A percentile compares a stretch with the other conserved stretches of the same genome.
phyloP scores from a whole-genome alignment of 2,797 vertebrate species.

The Leptatherina wallacei region DNA sequence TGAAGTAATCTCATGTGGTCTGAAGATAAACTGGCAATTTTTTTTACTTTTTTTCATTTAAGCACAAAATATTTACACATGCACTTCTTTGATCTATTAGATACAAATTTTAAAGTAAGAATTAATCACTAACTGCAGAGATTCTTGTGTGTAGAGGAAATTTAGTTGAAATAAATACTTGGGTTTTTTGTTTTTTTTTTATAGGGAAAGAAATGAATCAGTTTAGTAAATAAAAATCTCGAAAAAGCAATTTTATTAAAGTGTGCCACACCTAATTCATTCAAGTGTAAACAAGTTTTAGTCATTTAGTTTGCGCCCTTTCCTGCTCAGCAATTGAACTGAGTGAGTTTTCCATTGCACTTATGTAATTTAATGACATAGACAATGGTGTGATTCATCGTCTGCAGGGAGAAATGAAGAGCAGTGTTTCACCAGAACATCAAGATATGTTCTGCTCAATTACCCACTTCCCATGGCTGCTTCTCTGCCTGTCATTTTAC shows the following conservation, averaged over 20 bases:
- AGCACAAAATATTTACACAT: background rate
- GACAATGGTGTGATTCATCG: conserved; percentile 78
- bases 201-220: background rate
- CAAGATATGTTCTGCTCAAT: conserved; percentile 76
- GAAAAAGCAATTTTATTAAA: conserved; percentile 22
- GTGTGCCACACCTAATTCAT: conserved; percentile 40
- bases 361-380: conserved; percentile 73
- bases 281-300: conserved; percentile 18
- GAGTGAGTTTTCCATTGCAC: conserved; percentile 70
- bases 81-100: background rate
- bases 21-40: background rate
- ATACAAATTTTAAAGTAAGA: background rate
- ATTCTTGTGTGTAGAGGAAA: background rate
- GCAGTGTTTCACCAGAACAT: conserved; percentile 68
- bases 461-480: conserved; percentile 57
- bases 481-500: conserved; percentile 46
- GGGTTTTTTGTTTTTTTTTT: background rate
- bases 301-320: conserved; percentile 44
- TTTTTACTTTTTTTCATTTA: background rate
- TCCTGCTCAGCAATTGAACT: conserved; percentile 52
- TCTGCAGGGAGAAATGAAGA: conserved; percentile 47
- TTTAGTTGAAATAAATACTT: background rate
- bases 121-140: conserved; percentile 3
- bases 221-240: conserved; percentile 17
- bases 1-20: background rate